These are phyloP conservation scores for Zaprionus ghesquierei DNA, from an alignment of 1,140 invertebrate genomes.

Conservation along the genomic window DNA sequence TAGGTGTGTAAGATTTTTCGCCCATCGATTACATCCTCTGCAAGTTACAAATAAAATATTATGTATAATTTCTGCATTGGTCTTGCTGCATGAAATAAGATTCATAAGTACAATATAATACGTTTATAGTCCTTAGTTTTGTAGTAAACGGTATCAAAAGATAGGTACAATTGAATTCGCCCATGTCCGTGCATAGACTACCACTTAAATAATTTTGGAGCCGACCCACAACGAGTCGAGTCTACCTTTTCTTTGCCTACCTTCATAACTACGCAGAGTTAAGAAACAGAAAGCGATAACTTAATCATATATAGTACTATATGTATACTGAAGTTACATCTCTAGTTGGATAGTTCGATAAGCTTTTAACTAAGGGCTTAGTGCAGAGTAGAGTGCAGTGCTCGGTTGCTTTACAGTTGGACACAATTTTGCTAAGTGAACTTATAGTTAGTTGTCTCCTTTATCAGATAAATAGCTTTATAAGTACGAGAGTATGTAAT, in stretches of 20 bases:
- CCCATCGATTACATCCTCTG: conserved; percentile 24
- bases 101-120: conserved; percentile 62
- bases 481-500: conserved; percentile 28
- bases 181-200: conserved; percentile 51
- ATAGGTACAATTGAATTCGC: conserved; percentile 77
- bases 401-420: conserved; percentile 49
- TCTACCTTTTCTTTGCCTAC: conserved; percentile 17
- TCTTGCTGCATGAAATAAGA: conserved; percentile 57
- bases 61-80: conserved; percentile 39
- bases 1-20: conserved; percentile 52
- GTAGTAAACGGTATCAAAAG: conserved; percentile 81
- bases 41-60: conserved; percentile 32
- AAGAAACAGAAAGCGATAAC: conserved; percentile 11
- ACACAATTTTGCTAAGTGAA: conserved; percentile 69
- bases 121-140: conserved; percentile 80
- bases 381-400: conserved; percentile 1
- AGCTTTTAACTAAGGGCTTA: conserved; percentile 58
- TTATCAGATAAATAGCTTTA: conserved; percentile 5
- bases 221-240: background rate
- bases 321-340: conserved; percentile 1
- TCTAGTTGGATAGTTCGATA: background rate
- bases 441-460: conserved; percentile 39
- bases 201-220: conserved; percentile 66
- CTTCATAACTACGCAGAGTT: conserved; percentile 4
- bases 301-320: background rate